phyloP scores from a whole-genome alignment of 2,113 vertebrate species.

The Herpetotheres cachinnans region DNA sequence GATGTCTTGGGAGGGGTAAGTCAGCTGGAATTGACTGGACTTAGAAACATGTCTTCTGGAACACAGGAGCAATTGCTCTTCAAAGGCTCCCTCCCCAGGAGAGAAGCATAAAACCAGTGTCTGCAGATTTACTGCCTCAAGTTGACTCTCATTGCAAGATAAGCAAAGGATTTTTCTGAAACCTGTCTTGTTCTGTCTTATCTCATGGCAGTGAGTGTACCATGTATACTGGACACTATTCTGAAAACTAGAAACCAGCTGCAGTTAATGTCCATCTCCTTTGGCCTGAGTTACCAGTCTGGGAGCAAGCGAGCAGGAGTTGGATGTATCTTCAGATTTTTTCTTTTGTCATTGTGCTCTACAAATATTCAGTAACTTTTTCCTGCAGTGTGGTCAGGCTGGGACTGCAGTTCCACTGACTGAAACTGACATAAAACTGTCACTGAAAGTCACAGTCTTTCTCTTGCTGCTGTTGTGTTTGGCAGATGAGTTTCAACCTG shows the following conservation, averaged over 20 bases:
- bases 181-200: not conserved
- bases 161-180: not conserved
- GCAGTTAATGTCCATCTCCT: not conserved
- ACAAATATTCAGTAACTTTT: not conserved
- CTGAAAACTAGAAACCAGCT: not conserved
- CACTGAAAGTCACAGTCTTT: not conserved
- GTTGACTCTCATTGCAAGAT: not conserved
- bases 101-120: not conserved
- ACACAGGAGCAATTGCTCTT: not conserved
- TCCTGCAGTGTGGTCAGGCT: not conserved
- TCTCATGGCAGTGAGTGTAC: not conserved
- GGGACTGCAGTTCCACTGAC: not conserved
- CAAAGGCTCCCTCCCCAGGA: not conserved
- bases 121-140: not conserved
- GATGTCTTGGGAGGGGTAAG: not conserved
- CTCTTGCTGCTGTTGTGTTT: not conserved
- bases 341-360: not conserved
- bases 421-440: constrained; percentile 25
- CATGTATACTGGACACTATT: not conserved
- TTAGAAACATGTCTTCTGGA: not conserved
- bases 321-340: not conserved
- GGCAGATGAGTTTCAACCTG: constrained; percentile 14
- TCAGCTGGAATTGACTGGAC: not conserved
- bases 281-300: not conserved
- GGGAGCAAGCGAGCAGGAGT: not conserved